Evolutionary conservation across 2,113 vertebrate genomes (phyloP), one percentile per base, ranked within the genome.

Genomic region (Rhinoptilus africanus): DNA sequence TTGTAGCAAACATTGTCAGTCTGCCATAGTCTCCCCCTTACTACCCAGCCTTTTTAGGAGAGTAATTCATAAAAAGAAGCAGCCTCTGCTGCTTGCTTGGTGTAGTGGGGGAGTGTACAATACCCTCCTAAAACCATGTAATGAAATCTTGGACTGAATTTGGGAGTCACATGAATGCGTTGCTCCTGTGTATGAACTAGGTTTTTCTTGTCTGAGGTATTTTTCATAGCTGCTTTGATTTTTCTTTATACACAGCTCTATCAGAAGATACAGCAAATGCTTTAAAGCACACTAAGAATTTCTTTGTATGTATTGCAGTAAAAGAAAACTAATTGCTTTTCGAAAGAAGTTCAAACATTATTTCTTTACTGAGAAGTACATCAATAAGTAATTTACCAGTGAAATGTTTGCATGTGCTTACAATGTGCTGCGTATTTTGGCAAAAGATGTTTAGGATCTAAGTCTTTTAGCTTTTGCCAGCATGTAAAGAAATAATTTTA

Each of bases 381-480:
- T 95, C 45, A 85, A 11, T 93, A 85, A 78, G 62, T 93, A 85
- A 87, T 94, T 89, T 79, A 19, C 71, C 50, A 27, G 28, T 69
- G 34, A 89, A 97, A 72, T 50, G 43, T 78, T 56, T 71, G 76
- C 62, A 53, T 14, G 5, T 80, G 39, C 57, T 72, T 91, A 57
- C 32, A 62, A 8, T 50, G 26, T 75, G 41, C 64, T 96, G 43
- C 0, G 2, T 96, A 47, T 92, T 97, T 97, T 96, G 90, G 87
- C 84, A 92, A 74, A 87, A 71, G 47, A 86, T 93, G 27, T 91
- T 97, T 97, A 74, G 66, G 32, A 47, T 66, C 30, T 6, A 66
- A 48, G 69, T 63, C 90, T 96, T 97, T 96, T 5, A 91, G 56
- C 50, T 92, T 96, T 96, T 92, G 50, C 96, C 93, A 94, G 32